phyloP scores from a whole-genome alignment of 2,888 invertebrate species.

The Germaria angustata region DNA sequence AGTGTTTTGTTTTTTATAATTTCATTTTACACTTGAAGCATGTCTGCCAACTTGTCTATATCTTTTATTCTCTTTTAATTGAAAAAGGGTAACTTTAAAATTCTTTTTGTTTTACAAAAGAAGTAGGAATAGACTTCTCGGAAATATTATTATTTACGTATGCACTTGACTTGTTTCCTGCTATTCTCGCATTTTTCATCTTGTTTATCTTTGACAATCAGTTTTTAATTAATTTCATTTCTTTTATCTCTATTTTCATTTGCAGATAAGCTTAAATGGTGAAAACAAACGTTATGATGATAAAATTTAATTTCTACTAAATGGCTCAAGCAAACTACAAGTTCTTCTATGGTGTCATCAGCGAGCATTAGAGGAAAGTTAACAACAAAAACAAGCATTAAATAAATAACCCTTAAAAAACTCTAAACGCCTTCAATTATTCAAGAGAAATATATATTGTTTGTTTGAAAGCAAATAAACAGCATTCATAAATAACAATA shows the following conservation, averaged over 20 bases:
- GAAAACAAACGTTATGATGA: neutral
- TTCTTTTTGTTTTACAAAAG: slow-evolving; percentile 28
- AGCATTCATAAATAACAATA: slow-evolving; percentile 29
- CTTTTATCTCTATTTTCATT: slow-evolving; percentile 3
- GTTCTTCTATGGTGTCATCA: slow-evolving; percentile 21
- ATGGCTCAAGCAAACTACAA: slow-evolving; percentile 31
- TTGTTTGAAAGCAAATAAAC: slow-evolving; percentile 4
- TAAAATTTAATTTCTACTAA: slow-evolving; percentile 33
- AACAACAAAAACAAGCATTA: slow-evolving; percentile 3
- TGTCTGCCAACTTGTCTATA: neutral
- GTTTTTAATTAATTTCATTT: slow-evolving; percentile 45
- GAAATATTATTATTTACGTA: neutral
- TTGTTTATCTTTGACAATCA: slow-evolving; percentile 48
- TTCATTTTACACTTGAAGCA: too few species aligned
- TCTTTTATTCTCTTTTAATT: neutral
- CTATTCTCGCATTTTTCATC: neutral
- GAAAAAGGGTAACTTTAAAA: slow-evolving; percentile 25
- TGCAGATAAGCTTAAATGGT: slow-evolving; percentile 28
- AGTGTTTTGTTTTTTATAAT: too few species aligned
- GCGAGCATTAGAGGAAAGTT: neutral
- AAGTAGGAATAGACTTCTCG: neutral
- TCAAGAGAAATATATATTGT: slow-evolving; percentile 13
- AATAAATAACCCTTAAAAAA: slow-evolving; percentile 21
- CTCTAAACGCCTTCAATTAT: slow-evolving; percentile 37
- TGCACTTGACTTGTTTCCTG: slow-evolving; percentile 4